A percentile compares a stretch with the other conserved stretches of the same genome.
phyloP scores from a whole-genome alignment of 1,140 invertebrate species.

The Nephila pilipes region DNA sequence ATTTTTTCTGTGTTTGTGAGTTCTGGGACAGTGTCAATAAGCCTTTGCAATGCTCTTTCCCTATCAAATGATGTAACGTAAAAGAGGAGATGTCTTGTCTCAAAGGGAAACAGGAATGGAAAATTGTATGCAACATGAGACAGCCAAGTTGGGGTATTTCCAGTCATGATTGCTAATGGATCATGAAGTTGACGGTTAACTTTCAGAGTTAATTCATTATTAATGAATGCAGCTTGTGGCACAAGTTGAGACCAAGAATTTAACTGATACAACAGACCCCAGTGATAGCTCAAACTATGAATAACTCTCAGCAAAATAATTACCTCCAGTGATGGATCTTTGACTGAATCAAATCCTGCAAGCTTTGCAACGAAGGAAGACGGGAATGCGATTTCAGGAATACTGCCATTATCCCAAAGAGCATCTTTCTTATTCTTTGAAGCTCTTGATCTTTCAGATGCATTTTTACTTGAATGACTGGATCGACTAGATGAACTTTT shows the following conservation, averaged over 20 bases:
- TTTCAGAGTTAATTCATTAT: constrained; percentile 94
- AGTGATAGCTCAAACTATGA: constrained; percentile 94
- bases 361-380: constrained; percentile 87
- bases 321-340: constrained; percentile 95
- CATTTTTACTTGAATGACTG: constrained; percentile 85
- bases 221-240: constrained; percentile 85
- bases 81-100: constrained; percentile 96
- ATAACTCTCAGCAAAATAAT: constrained; percentile 93
- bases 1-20: constrained; percentile 87
- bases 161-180: constrained; percentile 98
- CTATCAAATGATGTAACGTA: constrained; percentile 98
- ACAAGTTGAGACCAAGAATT: constrained; percentile 79
- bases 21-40: constrained; percentile 94
- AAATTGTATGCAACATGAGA: constrained; percentile 95
- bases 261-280: constrained; percentile 92
- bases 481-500: constrained; percentile 77
- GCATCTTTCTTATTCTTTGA: constrained; percentile 88
- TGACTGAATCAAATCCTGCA: constrained; percentile 88
- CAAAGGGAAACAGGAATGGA: constrained; percentile 98
- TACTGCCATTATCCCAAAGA: constrained; percentile 88
- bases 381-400: constrained; percentile 87
- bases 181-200: constrained; percentile 98
- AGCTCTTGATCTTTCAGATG: constrained; percentile 86
- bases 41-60: constrained; percentile 94
- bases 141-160: constrained; percentile 96